phyloP scores from a whole-genome alignment of 2,113 vertebrate species.

The Ciconia stormi region DNA sequence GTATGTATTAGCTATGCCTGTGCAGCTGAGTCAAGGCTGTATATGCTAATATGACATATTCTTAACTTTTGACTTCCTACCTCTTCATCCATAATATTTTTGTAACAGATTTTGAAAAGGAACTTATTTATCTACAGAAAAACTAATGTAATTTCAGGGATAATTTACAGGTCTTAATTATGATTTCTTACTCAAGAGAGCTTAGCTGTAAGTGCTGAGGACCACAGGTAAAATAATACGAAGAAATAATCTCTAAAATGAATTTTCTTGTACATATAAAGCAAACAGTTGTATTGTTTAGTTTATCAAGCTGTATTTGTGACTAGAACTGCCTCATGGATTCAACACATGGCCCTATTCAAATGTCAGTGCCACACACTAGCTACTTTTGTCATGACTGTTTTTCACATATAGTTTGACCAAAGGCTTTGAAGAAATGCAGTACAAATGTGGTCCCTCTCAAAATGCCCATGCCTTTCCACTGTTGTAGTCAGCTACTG shows the following conservation, averaged over 20 bases:
- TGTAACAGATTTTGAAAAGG: not conserved
- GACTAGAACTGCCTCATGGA: not conserved
- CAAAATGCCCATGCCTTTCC: not conserved
- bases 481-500: not conserved
- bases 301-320: not conserved
- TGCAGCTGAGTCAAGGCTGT: not conserved
- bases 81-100: not conserved
- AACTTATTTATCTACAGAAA: not conserved
- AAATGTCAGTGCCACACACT: not conserved
- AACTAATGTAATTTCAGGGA: not conserved
- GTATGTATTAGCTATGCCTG: not conserved
- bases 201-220: not conserved
- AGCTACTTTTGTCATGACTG: not conserved
- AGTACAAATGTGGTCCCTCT: not conserved
- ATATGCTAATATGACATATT: slow-evolving; percentile 29
- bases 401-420: not conserved
- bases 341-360: not conserved
- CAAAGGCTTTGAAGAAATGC: not conserved
- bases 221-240: not conserved
- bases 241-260: not conserved
- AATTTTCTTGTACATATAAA: not conserved
- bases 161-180: not conserved
- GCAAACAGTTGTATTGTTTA: not conserved
- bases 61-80: slow-evolving; percentile 23
- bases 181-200: not conserved